Evolutionary conservation across 1,140 invertebrate species (phyloP).

Genomic region (Solen grandis): DNA sequence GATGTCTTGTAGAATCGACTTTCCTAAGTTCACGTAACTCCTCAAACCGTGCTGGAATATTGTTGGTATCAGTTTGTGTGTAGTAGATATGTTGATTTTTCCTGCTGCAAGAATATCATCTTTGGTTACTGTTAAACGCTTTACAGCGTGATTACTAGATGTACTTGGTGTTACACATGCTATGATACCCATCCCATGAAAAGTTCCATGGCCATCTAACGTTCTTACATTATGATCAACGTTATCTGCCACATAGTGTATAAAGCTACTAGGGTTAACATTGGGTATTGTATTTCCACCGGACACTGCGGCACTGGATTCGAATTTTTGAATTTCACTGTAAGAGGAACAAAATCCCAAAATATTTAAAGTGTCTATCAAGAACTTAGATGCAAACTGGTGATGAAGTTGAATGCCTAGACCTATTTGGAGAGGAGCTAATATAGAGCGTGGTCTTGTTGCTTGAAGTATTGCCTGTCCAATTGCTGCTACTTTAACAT

Average conservation of each 20-base stretch:
- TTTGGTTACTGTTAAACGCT: conserved; percentile 49
- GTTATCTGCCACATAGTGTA: conserved; percentile 59
- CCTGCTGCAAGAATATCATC: conserved; percentile 22
- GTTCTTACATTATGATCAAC: conserved; percentile 60
- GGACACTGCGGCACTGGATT: conserved; percentile 27
- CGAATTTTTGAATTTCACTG: conserved; percentile 39
- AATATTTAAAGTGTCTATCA: conserved; percentile 47
- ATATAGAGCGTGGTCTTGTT: conserved; percentile 34
- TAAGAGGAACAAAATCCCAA: conserved; percentile 54
- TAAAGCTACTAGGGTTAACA: not conserved
- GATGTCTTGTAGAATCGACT: not conserved
- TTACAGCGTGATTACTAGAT: no score
- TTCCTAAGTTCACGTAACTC: not conserved
- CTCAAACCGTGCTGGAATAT: not conserved
- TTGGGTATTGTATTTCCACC: conserved; percentile 28
- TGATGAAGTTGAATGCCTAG: conserved; percentile 60
- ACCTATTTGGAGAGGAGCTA: conserved; percentile 60
- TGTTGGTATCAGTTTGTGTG: not conserved
- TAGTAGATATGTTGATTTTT: conserved; percentile 42
- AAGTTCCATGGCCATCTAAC: conserved; percentile 48
- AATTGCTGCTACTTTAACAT: conserved; percentile 50
- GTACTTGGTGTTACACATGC: conserved; percentile 16
- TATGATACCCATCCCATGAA: conserved; percentile 59
- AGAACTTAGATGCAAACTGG: conserved; percentile 56
- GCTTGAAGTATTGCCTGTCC: conserved; percentile 65